Percentiles rank a stretch among this genome's conserved stretches.
phyloP scores from a whole-genome alignment of 2,888 invertebrate species.

The Pseudolycoriella hygida region DNA sequence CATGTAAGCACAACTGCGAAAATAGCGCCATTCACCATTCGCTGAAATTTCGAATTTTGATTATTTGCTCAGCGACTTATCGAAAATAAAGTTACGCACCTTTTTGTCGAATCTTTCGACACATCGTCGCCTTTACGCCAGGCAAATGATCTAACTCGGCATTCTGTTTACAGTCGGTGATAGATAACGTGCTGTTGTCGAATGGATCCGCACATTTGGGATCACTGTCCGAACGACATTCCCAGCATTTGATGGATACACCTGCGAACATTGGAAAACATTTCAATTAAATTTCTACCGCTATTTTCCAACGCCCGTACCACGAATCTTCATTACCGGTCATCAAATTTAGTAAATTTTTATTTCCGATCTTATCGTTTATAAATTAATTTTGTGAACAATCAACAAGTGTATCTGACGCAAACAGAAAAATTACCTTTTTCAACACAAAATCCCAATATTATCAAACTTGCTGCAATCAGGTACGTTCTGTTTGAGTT shows the following conservation, averaged over 20 bases:
- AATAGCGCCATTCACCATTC: conserved; percentile 75
- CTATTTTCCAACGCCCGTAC: background rate
- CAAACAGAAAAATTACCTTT: conserved; percentile 3
- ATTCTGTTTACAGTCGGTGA: conserved; percentile 57
- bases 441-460: conserved; percentile 3
- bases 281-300: background rate
- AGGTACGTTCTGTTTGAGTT: background rate
- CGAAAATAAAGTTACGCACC: conserved; percentile 29
- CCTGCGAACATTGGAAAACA: conserved; percentile 28
- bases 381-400: background rate
- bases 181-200: conserved; percentile 73
- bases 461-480: background rate
- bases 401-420: background rate
- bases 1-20: conserved; percentile 73
- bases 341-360: too few relatives aligned
- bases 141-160: conserved; percentile 44
- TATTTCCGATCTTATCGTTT: background rate
- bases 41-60: conserved; percentile 34
- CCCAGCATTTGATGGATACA: conserved; percentile 71
- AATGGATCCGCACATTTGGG: conserved; percentile 86
- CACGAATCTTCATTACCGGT: background rate
- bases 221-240: conserved; percentile 73
- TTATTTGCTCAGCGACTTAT: background rate
- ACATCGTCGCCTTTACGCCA: conserved; percentile 62
- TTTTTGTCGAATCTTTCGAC: conserved; percentile 82